Base-by-base conservation (phyloP, 1,140 invertebrate species). In the Bombus ignitus region DNA sequence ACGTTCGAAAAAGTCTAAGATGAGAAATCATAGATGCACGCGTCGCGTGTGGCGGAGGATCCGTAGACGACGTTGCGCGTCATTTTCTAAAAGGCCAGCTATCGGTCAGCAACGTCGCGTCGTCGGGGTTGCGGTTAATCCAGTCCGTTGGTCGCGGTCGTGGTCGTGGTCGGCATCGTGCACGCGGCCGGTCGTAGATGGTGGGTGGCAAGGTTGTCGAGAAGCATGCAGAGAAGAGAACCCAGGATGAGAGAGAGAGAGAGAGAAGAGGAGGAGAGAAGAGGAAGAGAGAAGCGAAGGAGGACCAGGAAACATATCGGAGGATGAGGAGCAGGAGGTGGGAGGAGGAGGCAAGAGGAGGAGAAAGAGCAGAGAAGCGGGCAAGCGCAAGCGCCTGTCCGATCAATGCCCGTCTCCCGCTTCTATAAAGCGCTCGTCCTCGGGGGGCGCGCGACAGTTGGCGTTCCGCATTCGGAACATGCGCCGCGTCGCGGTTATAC, bases 361-460 rank as follows among this genome's bases (percentile, higher is more conserved):
- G 79, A 77, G 74, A 77, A 89, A 77, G 70, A 88, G 73, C 72
- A 81, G 88, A 88, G 88, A 81, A 90, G 80, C 89, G 83, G 85
- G 88, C 81, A 83, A 91, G 94, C 94, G 94, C 94, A 94, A 93
- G 94, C 94, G 94, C 94, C 90, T 88, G 89, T 87, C 92, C 92
- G 94, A 95, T 95, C 94, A 93, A 95, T 95, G 94, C 87, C 92
- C 91, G 90, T 94, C 92, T 92, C 94, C 89, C 91, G 90, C 91
- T 91, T 93, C 92, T 94, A 95, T 94, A 94, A 95, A 94, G 93
- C 92, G 92, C 92, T 90, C 90, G 91, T 92, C 91, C 92, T 91
- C 92, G 90, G 91, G 92, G 92, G 93, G 93, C 90, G 92, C 91
- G 91, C 93, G 92, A 92, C 93, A 93, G 93, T 94, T 94, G 89